Evolutionary conservation across 2,888 invertebrate species (phyloP).

Genomic region (Hirudinaria manillensis): DNA sequence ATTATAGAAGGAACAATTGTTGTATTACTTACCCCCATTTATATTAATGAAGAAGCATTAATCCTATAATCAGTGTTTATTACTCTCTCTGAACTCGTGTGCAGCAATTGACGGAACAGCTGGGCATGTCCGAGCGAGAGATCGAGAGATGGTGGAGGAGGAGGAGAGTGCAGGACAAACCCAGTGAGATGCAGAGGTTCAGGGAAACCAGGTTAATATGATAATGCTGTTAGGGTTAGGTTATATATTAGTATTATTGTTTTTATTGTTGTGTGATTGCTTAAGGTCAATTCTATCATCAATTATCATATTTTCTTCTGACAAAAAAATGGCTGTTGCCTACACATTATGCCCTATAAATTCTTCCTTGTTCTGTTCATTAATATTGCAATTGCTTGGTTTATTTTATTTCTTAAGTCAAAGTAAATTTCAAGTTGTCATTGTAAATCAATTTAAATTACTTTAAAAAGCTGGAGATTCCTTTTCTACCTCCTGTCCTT

Average conservation of each 20-base stretch:
- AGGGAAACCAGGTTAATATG: conserved; percentile 68
- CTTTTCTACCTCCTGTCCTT: conserved; percentile 39
- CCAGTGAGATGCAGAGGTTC: conserved; percentile 81
- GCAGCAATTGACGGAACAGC: conserved; percentile 72
- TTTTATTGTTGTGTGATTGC: background rate
- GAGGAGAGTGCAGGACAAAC: conserved; percentile 76
- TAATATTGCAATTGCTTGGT: too few species aligned
- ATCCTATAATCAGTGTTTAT: background rate
- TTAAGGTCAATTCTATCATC: too few species aligned
- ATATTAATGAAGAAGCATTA: background rate
- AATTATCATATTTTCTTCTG: too few species aligned
- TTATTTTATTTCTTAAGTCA: too few species aligned
- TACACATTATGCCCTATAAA: too few species aligned
- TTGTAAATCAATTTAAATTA: background rate
- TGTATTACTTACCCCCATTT: background rate
- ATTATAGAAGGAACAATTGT: background rate
- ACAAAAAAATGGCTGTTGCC: too few species aligned
- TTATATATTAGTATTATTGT: background rate
- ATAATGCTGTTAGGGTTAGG: background rate
- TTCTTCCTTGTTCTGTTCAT: too few species aligned
- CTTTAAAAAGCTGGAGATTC: conserved; percentile 38
- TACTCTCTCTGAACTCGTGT: background rate
- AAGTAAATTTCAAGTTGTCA: too few species aligned
- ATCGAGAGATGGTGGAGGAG: conserved; percentile 85
- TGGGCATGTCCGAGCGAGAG: conserved; percentile 76